A percentile compares a stretch with the other conserved stretches of the same genome.
Evolutionary conservation across 2,888 invertebrate species (phyloP).

Genomic region (Uloborus plumipes): DNA sequence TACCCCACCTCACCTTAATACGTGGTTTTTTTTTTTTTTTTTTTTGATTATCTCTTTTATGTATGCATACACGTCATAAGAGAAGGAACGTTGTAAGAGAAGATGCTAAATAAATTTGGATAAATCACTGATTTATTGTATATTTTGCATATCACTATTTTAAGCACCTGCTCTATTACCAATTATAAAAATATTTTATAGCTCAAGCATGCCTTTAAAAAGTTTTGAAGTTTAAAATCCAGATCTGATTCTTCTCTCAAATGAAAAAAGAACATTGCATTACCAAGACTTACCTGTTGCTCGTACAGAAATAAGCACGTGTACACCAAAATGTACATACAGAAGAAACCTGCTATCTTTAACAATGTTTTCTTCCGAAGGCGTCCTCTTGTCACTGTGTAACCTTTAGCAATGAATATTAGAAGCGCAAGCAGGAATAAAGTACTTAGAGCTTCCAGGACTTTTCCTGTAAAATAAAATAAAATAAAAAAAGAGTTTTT

Average conservation of each 20-base stretch:
- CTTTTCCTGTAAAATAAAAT: constrained; percentile 76
- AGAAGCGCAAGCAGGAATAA: constrained; percentile 83
- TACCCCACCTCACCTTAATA: no score
- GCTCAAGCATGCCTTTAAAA: not conserved
- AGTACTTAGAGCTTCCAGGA: constrained; percentile 81
- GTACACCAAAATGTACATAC: constrained; percentile 81
- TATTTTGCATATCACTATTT: no score
- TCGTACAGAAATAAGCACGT: constrained; percentile 84
- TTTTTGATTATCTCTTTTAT: no score
- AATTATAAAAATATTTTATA: not conserved
- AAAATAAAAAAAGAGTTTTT: no score
- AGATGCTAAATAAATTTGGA: no score
- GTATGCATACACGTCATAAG: no score
- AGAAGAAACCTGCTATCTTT: constrained; percentile 85
- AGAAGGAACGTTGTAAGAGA: no score
- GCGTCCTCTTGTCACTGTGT: constrained; percentile 88
- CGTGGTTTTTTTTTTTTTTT: no score
- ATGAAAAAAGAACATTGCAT: not conserved
- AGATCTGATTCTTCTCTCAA: not conserved
- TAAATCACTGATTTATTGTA: no score
- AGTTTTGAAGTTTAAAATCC: not conserved
- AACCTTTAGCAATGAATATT: constrained; percentile 88
- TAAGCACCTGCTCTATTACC: no score
- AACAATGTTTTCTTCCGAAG: constrained; percentile 81
- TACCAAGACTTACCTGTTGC: constrained; percentile 76